Evolutionary conservation across 2,797 vertebrate genomes (phyloP).

Genomic region (Adrianichthys oophorus): DNA sequence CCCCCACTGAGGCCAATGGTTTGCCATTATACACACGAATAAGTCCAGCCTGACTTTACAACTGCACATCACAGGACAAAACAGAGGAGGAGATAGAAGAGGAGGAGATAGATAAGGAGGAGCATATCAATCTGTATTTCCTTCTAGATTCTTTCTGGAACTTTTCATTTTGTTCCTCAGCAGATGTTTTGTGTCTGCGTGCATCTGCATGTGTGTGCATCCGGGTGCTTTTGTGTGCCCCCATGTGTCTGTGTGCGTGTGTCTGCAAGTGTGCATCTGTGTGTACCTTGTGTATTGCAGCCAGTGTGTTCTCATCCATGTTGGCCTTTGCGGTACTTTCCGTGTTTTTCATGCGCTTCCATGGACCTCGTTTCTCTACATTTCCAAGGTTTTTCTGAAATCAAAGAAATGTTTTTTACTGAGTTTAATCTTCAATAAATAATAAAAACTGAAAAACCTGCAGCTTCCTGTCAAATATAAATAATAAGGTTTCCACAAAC

Average conservation of each 20-base stretch:
- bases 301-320: constrained; percentile 70
- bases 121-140: constrained; percentile 17
- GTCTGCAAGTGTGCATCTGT: constrained; percentile 15
- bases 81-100: no score
- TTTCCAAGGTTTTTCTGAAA: constrained; percentile 59
- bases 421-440: neutral
- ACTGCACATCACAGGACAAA: constrained; percentile 30
- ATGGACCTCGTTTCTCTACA: constrained; percentile 36
- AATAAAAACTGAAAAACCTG: neutral
- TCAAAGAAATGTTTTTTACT: neutral
- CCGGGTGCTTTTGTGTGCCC: neutral
- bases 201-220: no score
- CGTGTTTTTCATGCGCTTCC: constrained; percentile 65
- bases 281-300: constrained; percentile 76
- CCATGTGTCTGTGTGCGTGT: constrained; percentile 5
- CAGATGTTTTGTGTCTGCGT: no score
- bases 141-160: constrained; percentile 6
- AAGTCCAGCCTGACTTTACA: constrained; percentile 64
- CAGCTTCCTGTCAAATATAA: neutral
- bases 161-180: neutral
- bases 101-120: constrained; percentile 8
- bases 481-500: no score
- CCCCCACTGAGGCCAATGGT: constrained; percentile 40
- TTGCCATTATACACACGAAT: constrained; percentile 77
- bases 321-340: constrained; percentile 51